Evolutionary conservation across 2,888 invertebrate genomes (phyloP).

Genomic region (Nudaria mundana): DNA sequence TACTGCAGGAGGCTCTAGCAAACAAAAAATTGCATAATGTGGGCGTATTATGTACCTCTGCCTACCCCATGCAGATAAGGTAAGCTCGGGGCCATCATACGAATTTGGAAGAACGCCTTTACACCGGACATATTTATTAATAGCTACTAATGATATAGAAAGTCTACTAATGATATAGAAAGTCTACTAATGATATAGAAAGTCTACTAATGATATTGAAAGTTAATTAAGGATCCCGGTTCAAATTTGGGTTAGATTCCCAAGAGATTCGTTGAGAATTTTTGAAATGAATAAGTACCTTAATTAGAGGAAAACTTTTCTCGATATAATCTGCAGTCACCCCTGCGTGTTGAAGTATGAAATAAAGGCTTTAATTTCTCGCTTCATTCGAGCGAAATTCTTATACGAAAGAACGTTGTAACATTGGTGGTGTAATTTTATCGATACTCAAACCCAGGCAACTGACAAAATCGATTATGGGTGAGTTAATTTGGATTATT

Average conservation of each 20-base stretch:
- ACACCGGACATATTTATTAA: no score
- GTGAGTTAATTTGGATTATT: not conserved
- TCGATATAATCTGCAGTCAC: not conserved
- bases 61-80: no score
- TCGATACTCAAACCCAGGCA: not conserved
- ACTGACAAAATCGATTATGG: not conserved
- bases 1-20: no score
- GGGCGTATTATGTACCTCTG: no score
- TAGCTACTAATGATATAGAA: no score
- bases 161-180: no score
- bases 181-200: no score
- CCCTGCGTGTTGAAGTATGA: not conserved
- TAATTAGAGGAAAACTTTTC: constrained; percentile 1
- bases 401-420: constrained; percentile 18
- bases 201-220: no score
- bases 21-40: no score
- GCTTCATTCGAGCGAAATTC: constrained; percentile 26
- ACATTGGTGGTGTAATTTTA: constrained; percentile 22
- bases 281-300: not conserved
- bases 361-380: constrained; percentile 28
- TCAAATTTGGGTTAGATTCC: not conserved
- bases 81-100: no score
- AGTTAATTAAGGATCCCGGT: not conserved
- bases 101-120: no score
- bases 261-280: not conserved